A percentile compares a stretch with the other conserved stretches of the same genome.
These are phyloP conservation scores for Tyrophagus putrescentiae DNA, from an alignment of 1,140 invertebrate species.

Conservation along the genomic window DNA sequence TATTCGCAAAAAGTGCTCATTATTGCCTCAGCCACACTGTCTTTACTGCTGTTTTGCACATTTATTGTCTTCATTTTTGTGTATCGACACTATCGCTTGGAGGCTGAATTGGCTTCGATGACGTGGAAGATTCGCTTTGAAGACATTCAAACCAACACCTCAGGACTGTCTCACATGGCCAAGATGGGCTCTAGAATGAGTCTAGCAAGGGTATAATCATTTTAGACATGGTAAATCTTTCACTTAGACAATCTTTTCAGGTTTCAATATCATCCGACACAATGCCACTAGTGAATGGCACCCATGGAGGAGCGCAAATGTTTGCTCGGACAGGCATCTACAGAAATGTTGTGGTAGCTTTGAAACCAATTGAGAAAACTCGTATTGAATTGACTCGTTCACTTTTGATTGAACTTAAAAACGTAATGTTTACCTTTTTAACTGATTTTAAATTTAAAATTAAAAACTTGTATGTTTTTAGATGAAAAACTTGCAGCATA, in stretches of 20 bases:
- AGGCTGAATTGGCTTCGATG: slow-evolving; percentile 85
- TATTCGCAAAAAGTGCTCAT: background rate
- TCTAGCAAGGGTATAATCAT: slow-evolving; percentile 17
- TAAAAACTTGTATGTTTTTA: slow-evolving; percentile 2
- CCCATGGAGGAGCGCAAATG: slow-evolving; percentile 19
- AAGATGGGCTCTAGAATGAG: slow-evolving; percentile 29
- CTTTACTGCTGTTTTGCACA: background rate
- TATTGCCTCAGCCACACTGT: background rate
- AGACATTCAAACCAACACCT: slow-evolving; percentile 44
- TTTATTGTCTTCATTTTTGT: slow-evolving; percentile 20
- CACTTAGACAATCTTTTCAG: slow-evolving; percentile 12
- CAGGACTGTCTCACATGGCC: slow-evolving; percentile 25
- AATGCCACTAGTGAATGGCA: slow-evolving; percentile 20
- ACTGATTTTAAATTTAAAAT: background rate
- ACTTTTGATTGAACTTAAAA: slow-evolving; percentile 74
- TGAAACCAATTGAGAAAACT: slow-evolving; percentile 58
- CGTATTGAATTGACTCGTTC: slow-evolving; percentile 68
- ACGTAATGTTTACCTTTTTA: slow-evolving; percentile 38
- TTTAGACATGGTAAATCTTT: too few species aligned
- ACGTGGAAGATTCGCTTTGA: slow-evolving; percentile 78
- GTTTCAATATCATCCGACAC: slow-evolving; percentile 26
- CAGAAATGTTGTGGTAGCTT: slow-evolving; percentile 58
- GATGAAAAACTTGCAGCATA: slow-evolving; percentile 51
- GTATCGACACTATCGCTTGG: slow-evolving; percentile 68
- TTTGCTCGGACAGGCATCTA: slow-evolving; percentile 26